Percentiles rank a stretch among this genome's conserved stretches.
These are phyloP conservation scores for Orthosia incerta DNA, from an alignment of 2,888 invertebrate species.

Conservation along the genomic window DNA sequence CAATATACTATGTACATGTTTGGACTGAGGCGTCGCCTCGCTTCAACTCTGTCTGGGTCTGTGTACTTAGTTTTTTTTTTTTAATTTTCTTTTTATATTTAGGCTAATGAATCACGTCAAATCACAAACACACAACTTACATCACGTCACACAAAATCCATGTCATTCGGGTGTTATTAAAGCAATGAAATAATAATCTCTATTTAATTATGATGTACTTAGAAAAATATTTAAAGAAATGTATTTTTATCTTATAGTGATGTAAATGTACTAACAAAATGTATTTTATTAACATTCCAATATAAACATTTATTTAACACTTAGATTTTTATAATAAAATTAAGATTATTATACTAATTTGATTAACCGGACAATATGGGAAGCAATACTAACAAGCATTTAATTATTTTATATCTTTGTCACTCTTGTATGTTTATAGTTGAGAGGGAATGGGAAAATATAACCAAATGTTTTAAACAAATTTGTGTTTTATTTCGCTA, in stretches of 20 bases:
- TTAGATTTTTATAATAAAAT: constrained; percentile 29
- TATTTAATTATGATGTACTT: constrained; percentile 18
- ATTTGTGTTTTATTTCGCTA: neutral
- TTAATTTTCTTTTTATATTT: neutral
- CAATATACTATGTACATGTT: too few relatives aligned
- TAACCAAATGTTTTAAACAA: constrained; percentile 13
- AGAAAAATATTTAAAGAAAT: constrained; percentile 55
- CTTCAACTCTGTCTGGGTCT: too few relatives aligned
- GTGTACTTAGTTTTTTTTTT: neutral
- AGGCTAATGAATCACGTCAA: too few relatives aligned
- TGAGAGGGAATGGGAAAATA: constrained; percentile 1
- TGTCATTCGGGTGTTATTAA: constrained; percentile 9
- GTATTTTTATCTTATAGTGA: constrained; percentile 38
- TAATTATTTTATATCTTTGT: constrained; percentile 19
- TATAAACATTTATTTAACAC: constrained; percentile 8
- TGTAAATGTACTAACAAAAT: constrained; percentile 29
- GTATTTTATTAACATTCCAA: constrained; percentile 51
- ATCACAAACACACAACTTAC: too few relatives aligned
- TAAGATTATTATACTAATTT: constrained; percentile 2
- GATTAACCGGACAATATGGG: constrained; percentile 1
- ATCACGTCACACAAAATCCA: neutral
- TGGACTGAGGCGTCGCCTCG: too few relatives aligned
- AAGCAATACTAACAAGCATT: constrained; percentile 34
- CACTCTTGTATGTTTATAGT: constrained; percentile 16
- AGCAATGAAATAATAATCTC: constrained; percentile 25